Percentiles rank a stretch among this genome's conserved stretches.
These are phyloP conservation scores for Zelleria hepariella DNA, from an alignment of 2,888 invertebrate genomes.

Conservation along the genomic window DNA sequence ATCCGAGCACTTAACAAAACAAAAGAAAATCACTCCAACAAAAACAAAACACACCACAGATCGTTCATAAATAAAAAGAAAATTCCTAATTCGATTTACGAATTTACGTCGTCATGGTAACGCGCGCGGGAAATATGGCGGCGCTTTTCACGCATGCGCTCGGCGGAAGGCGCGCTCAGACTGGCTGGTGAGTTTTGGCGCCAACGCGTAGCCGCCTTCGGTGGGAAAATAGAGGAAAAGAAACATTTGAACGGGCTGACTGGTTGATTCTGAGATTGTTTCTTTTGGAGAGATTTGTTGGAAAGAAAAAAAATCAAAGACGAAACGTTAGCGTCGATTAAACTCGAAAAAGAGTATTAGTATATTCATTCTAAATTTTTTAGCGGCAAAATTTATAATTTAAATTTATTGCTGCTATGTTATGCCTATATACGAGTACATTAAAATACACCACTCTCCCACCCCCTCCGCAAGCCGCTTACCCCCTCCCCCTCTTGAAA, in stretches of 20 bases:
- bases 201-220: slow-evolving; percentile 21
- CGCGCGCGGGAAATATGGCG: slow-evolving; percentile 39
- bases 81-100: slow-evolving; percentile 15
- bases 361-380: too few species aligned
- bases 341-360: too few species aligned
- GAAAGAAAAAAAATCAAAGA: neutral
- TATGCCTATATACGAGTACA: too few species aligned
- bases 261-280: too few species aligned
- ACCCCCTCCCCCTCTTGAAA: too few species aligned
- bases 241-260: neutral
- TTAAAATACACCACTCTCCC: too few species aligned
- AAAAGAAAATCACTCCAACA: slow-evolving; percentile 18
- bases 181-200: slow-evolving; percentile 57
- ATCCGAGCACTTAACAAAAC: neutral
- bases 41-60: neutral
- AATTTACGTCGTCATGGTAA: slow-evolving; percentile 47
- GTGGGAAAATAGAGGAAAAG: neutral
- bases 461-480: too few species aligned
- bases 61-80: neutral
- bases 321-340: too few species aligned
- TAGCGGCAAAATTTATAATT: too few species aligned
- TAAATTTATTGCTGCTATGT: too few species aligned
- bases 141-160: slow-evolving; percentile 39
- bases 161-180: slow-evolving; percentile 28
- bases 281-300: neutral